Evolutionary conservation across 1,140 invertebrate genomes (phyloP).

Genomic region (Belonocnema kinseyi): DNA sequence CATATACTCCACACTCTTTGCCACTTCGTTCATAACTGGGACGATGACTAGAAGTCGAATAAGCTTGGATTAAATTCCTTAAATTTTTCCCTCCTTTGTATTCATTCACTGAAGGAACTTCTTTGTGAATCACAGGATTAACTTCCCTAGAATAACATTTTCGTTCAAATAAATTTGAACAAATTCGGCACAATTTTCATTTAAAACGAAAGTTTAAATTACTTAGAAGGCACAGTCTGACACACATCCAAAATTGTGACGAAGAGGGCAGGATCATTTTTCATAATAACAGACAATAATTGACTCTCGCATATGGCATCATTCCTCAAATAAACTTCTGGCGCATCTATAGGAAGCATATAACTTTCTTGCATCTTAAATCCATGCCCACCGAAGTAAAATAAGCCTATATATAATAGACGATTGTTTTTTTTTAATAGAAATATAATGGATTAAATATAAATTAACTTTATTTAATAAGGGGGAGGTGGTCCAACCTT

Average conservation of each 20-base stretch:
- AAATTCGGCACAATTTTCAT: too few species aligned
- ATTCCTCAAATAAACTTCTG: constrained; percentile 57
- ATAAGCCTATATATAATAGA: constrained; percentile 56
- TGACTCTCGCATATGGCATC: constrained; percentile 68
- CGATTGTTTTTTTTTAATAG: constrained; percentile 23
- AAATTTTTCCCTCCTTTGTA: constrained; percentile 62
- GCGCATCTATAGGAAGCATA: constrained; percentile 67
- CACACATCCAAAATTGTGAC: constrained; percentile 70
- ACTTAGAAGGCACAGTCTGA: constrained; percentile 63
- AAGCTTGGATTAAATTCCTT: constrained; percentile 66
- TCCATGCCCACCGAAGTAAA: constrained; percentile 72
- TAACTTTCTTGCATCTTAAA: constrained; percentile 71
- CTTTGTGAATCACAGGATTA: constrained; percentile 63
- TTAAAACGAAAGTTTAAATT: constrained; percentile 35
- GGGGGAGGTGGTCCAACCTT: too few species aligned
- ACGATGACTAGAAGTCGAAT: constrained; percentile 64
- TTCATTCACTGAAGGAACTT: constrained; percentile 61
- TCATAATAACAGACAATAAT: constrained; percentile 58
- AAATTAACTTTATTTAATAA: too few species aligned
- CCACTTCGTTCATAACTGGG: constrained; percentile 62
- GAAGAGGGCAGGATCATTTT: constrained; percentile 65
- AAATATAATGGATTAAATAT: too few species aligned
- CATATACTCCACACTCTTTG: constrained; percentile 61
- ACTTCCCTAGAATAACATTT: constrained; percentile 54
- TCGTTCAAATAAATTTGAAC: constrained; percentile 10